These are phyloP conservation scores for Drosophila jambulina DNA, from an alignment of 1,140 invertebrate genomes.

Conservation along the genomic window DNA sequence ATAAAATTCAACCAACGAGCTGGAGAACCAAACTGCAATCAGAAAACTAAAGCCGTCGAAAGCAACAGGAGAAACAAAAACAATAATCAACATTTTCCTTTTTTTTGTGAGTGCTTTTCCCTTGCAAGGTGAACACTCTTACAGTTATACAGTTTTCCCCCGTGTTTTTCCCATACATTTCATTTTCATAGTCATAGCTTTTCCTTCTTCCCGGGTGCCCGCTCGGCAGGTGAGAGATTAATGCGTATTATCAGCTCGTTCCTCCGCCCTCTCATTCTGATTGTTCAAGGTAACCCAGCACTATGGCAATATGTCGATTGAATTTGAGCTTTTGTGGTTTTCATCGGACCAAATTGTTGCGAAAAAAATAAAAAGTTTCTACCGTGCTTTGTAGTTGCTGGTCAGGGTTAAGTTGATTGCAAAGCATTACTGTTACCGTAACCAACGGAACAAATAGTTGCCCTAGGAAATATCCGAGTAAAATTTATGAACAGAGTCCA, in stretches of 20 bases:
- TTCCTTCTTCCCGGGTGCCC: constrained; percentile 5
- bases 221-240: constrained; percentile 45
- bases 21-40: constrained; percentile 38
- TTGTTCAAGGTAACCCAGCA: constrained; percentile 41
- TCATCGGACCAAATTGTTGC: constrained; percentile 31
- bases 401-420: constrained; percentile 34
- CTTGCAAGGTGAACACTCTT: constrained; percentile 42
- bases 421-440: constrained; percentile 4
- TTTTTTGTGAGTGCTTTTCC: constrained; percentile 20
- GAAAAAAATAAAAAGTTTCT: constrained; percentile 12
- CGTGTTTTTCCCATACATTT: constrained; percentile 11
- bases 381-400: constrained; percentile 13
- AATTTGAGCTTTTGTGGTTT: constrained; percentile 46
- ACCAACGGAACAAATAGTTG: constrained; percentile 15
- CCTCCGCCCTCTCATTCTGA: constrained; percentile 23
- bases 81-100: constrained; percentile 42
- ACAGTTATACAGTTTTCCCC: constrained; percentile 19
- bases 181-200: constrained; percentile 28
- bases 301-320: constrained; percentile 46
- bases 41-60: constrained; percentile 34
- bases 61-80: constrained; percentile 50
- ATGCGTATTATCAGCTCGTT: constrained; percentile 39
- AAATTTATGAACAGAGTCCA: constrained; percentile 8
- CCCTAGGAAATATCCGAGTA: not conserved
- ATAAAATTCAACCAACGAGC: constrained; percentile 41